A percentile compares a stretch with the other conserved stretches of the same genome.
These are phyloP conservation scores for Pteria penguin DNA, from an alignment of 2,888 invertebrate species.

Conservation along the genomic window DNA sequence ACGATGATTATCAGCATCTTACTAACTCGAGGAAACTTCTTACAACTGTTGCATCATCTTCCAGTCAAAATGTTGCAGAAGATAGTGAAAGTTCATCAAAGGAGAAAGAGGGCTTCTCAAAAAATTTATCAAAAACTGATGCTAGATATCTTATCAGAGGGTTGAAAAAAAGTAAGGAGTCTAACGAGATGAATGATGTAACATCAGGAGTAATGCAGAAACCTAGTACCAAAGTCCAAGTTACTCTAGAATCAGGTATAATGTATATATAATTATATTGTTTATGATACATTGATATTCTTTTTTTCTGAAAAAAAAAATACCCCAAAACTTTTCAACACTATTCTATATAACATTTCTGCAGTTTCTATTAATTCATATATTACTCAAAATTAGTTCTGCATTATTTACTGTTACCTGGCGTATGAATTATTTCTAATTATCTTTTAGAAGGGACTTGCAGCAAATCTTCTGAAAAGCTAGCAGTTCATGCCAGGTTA, in stretches of 20 bases:
- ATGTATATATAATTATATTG: too few species aligned
- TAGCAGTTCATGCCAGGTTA: too few species aligned
- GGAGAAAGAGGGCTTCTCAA: background rate
- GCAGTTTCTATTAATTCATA: too few species aligned
- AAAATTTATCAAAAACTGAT: conserved; percentile 1
- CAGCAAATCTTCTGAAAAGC: too few species aligned
- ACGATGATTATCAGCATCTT: conserved; percentile 18
- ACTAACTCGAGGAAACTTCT: background rate
- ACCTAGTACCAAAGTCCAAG: conserved; percentile 8
- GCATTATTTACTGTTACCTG: too few species aligned
- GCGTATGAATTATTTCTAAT: too few species aligned
- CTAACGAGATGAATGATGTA: background rate
- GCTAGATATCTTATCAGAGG: conserved; percentile 12
- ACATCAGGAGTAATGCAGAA: background rate
- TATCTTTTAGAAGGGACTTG: too few species aligned
- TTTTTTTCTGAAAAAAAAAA: too few species aligned
- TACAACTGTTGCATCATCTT: conserved; percentile 19
- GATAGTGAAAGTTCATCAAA: background rate
- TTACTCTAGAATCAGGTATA: conserved; percentile 21
- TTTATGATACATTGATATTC: too few species aligned
- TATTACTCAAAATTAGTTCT: too few species aligned
- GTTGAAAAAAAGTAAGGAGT: background rate
- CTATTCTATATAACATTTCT: too few species aligned
- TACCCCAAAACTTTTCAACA: too few species aligned
- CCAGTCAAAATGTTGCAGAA: background rate